Percentiles rank a stretch among this genome's conserved stretches.
Evolutionary conservation across 2,888 invertebrate genomes (phyloP).

Genomic region (Cephus runcator): DNA sequence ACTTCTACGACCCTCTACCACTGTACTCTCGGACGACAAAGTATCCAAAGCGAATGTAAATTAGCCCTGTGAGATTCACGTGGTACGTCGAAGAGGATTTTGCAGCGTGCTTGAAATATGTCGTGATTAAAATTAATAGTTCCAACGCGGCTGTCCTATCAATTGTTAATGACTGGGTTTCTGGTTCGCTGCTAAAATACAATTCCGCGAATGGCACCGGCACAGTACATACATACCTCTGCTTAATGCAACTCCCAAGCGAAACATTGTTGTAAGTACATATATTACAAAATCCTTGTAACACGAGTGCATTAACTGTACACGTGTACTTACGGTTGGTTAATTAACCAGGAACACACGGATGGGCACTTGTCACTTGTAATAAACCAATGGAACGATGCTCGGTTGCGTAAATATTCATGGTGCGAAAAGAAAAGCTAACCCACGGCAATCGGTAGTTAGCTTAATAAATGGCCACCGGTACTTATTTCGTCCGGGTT

Average conservation of each 20-base stretch:
- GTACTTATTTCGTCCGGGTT: neutral
- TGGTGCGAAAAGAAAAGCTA: conserved; percentile 1
- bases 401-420: conserved; percentile 19
- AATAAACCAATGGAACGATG: neutral
- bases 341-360: neutral
- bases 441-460: neutral
- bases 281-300: conserved; percentile 10
- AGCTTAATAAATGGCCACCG: neutral
- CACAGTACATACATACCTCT: neutral
- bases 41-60: neutral
- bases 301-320: conserved; percentile 3
- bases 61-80: neutral
- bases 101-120: neutral
- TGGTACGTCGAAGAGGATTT: neutral
- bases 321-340: conserved; percentile 2
- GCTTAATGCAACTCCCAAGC: neutral
- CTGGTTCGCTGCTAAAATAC: neutral
- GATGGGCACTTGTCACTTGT: neutral
- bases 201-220: neutral
- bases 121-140: neutral
- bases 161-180: neutral
- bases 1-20: neutral
- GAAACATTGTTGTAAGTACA: neutral
- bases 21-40: neutral
- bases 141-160: neutral